Evolutionary conservation across 1,140 invertebrate species (phyloP), one percentile per base, ranked within the genome.

Genomic region (Plectus sambesii): DNA sequence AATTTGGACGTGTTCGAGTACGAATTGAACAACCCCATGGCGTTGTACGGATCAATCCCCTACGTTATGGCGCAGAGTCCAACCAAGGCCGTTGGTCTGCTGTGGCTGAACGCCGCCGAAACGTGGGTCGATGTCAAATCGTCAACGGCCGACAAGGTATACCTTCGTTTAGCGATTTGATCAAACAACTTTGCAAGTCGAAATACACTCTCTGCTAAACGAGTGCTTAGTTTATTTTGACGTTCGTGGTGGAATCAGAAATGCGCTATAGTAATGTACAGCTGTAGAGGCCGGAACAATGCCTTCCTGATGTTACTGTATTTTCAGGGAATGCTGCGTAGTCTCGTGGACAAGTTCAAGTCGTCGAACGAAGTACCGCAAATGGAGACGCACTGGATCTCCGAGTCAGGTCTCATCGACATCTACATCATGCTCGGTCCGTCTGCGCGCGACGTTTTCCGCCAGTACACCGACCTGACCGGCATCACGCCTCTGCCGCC

Each of bases 1-100:
- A 99, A 98, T 74, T 74, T 97, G 62, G 94, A 99, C 75, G 92
- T 99, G 0, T 99, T 98, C 74, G 93, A 99, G 71, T 99, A 94
- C 72, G 87, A 99, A 68, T 59, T 93, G 0, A 80, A 93, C 57
- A 88, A 83, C 61, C 80, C 79, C 33, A 98, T 98, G 92, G 82
- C 92, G 12, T 72, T 99, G 1, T 99, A 99, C 72, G 94, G 89
- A 29, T 79, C 88, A 1, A 77, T 97, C 40, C 94, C 94, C 0
- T 82, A 96, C 39, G 77, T 97, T 59, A 80, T 93, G 58, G 87
- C 87, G 42, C 92, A 98, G 69, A 85, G 85, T 84, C 89, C 76
- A 73, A 76, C 71, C 25, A 45, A 41, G 49, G 85, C 85, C 3
- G 80, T 82, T 12, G 93, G 89, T 25, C 77, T 94, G 19, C 89